Base-by-base conservation (phyloP, 1,140 invertebrate genomes). In the Saxidomus purpurata region DNA sequence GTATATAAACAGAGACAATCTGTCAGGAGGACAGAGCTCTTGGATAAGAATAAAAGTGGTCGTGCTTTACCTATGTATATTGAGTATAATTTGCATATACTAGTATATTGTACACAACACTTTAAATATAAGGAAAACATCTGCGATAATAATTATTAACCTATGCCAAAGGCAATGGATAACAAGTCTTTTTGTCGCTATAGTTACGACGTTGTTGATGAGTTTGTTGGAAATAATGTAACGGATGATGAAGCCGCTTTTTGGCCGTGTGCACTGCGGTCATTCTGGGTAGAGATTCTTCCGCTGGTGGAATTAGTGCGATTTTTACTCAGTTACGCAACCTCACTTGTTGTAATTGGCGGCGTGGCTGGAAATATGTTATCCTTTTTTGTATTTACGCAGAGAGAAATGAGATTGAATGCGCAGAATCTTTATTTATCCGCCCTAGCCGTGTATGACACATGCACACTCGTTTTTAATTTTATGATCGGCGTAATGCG, bases 401-500 rank as follows among this genome's bases (percentile, higher is more conserved):
- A 89, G 22, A 88, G 90, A 38, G 83, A 90, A 55, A 93, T 93
- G 93, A 67, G 93, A 36, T 89, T 87, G 25, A 81, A 84, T 0
- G 88, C 93, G 4, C 84, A 88, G 15, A 91, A 93, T 84, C 47
- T 92, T 28, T 93, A 93, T 61, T 85, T 93, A 1, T 63, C 91
- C 1, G 90, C 74, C 3, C 77, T 93, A 6, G 90, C 93, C 1
- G 52, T 91, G 1, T 93, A 91, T 38, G 93, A 93, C 63, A 83
- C 59, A 0, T 59, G 89, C 11, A 69, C 89, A 3, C 88, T 93
- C 25, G 84, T 86, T 17, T 80, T 93, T 52, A 93, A 93, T 80
- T 93, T 93, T 61, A 91, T 92, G 91, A 89, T 93, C 17, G 93
- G 93, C 6, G 90, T 93, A 19, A 79, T 93, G n/a, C 49, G 93